Base-by-base conservation (phyloP, 1,140 invertebrate genomes). In the Papilio machaon region DNA sequence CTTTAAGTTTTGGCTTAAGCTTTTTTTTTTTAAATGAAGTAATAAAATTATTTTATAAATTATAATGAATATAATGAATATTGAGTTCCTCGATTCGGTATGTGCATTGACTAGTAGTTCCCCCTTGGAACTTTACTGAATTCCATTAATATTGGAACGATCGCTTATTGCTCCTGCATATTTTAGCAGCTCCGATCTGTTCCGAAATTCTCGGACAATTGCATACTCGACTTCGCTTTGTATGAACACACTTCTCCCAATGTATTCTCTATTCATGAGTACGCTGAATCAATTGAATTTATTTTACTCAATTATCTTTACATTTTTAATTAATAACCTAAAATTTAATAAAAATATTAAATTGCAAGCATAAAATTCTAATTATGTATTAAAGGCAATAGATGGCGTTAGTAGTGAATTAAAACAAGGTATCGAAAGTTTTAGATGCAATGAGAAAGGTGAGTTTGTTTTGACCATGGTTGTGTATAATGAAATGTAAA, bases 121-220 rank as follows among this genome's bases (percentile, higher is more conserved):
- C 77, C 58, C 15, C 54, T 79, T 67, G 58, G 77, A 79, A 79
- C 77, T 79, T 79, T 79, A 35, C 77, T 47, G 77, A 49, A 79
- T 79, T 79, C 77, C 77, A 79, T 79, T 79, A 79, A 79, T 79
- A 79, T 79, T 79, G 77, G 77, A 79, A 64, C 77, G 77, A 79
- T 79, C 77, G 77, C 58, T 79, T 79, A 79, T 79, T 79, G 77
- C 77, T 79, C 77, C 47, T 79, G 77, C 77, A 79, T 79, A 79
- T 79, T 79, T 79, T 79, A 79, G 43, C n/a, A 46, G 77, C 77
- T 67, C 77, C 77, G 77, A 46, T 79, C 77, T 79, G 77, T 79
- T 79, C 58, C 58, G 77, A 79, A 79, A 67, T 79, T 79, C 77
- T 79, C 58, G 77, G 77, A 67, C 77, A 79, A 79, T 67, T 79